Evolutionary conservation across 2,797 vertebrate species (phyloP).

Genomic region (Mormyrus hasselquistii): DNA sequence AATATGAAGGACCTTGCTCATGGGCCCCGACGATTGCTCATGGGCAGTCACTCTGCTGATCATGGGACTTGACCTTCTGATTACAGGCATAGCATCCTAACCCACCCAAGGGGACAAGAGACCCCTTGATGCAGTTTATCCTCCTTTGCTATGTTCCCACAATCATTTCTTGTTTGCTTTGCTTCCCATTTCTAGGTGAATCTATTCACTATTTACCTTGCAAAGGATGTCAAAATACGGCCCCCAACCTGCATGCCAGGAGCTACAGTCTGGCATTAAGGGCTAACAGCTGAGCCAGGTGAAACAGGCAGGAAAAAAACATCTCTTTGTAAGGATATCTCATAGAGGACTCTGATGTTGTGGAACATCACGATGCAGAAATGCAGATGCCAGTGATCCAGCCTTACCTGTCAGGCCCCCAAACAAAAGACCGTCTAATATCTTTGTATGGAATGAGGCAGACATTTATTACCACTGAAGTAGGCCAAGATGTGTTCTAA

Average conservation of each 20-base stretch:
- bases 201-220: background rate
- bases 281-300: background rate
- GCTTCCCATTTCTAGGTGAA: background rate
- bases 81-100: background rate
- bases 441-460: background rate
- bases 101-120: background rate
- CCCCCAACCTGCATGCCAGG: background rate
- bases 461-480: background rate
- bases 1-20: background rate
- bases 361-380: background rate
- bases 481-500: background rate
- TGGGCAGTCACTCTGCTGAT: background rate
- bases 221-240: background rate
- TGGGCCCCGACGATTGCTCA: background rate
- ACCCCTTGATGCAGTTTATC: background rate
- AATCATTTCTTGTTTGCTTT: background rate
- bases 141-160: background rate
- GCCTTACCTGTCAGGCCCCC: background rate
- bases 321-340: background rate
- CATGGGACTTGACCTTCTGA: background rate
- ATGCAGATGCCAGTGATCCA: background rate
- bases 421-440: background rate
- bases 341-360: background rate
- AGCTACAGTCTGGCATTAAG: background rate
- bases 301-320: background rate